Conservation (phyloP, 2,888 invertebrate genomes). For the Fragum whitleyi region DNA sequence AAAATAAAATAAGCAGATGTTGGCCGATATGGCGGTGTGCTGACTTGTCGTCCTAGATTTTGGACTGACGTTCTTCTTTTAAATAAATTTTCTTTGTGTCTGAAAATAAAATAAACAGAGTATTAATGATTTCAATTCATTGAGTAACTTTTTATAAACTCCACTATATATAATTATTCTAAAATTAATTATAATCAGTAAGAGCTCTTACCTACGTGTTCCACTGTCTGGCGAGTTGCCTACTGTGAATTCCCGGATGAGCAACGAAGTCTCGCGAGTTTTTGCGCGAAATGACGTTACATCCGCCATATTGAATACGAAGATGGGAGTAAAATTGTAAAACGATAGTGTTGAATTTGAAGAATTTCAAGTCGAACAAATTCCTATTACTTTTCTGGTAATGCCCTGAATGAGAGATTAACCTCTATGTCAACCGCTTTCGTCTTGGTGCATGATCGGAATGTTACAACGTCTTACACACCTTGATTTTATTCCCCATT, state of each 20-base stretch:
- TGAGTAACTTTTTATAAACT: neutral
- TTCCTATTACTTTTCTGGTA: neutral
- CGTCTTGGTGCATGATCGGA: too few species aligned
- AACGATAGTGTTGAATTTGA: neutral
- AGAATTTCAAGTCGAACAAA: neutral
- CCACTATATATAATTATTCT: too few species aligned
- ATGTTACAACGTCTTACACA: neutral
- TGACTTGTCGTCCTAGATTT: conserved; percentile 22
- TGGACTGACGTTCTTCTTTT: neutral
- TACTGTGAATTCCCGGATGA: conserved; percentile 38
- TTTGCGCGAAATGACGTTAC: conserved; percentile 66
- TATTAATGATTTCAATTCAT: neutral
- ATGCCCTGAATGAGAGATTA: neutral
- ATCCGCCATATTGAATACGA: conserved; percentile 72
- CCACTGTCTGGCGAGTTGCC: conserved; percentile 62
- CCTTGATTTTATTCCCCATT: neutral
- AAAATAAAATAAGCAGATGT: conserved; percentile 51
- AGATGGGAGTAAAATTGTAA: conserved; percentile 60
- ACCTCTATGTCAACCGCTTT: too few species aligned
- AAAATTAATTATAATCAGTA: neutral
- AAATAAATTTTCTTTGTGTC: conserved; percentile 19
- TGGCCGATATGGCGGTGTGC: conserved; percentile 66
- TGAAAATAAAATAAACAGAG: conserved; percentile 16
- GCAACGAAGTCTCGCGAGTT: conserved; percentile 54
- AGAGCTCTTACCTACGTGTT: neutral